These are phyloP conservation scores for Fundulus diaphanus DNA, from an alignment of 2,797 vertebrate genomes.

Conservation along the genomic window DNA sequence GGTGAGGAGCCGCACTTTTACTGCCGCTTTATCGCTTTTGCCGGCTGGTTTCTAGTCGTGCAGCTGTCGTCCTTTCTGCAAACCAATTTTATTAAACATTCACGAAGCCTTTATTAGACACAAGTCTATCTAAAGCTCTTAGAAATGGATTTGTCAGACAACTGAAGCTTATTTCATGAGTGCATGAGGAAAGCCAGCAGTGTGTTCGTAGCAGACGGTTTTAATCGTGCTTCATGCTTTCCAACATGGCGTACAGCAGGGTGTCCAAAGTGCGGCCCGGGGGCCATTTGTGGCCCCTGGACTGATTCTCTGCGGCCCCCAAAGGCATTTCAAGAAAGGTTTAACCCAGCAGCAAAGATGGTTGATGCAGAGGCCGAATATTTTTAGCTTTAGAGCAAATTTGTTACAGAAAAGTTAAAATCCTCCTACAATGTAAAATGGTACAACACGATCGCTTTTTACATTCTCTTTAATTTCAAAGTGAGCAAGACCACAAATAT, in stretches of 20 bases:
- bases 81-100: constrained; percentile 22
- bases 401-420: too few relatives aligned
- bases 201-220: neutral
- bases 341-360: too few relatives aligned
- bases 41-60: constrained; percentile 1
- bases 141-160: constrained; percentile 10
- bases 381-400: too few relatives aligned
- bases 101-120: constrained; percentile 6
- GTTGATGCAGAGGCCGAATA: too few relatives aligned
- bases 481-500: too few relatives aligned
- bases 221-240: constrained; percentile 1
- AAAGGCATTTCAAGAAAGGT: too few relatives aligned
- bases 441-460: too few relatives aligned
- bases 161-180: neutral
- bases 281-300: too few relatives aligned
- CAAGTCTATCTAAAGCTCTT: constrained; percentile 27
- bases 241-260: neutral
- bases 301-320: too few relatives aligned
- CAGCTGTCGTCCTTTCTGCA: neutral
- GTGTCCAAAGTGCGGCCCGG: too few relatives aligned
- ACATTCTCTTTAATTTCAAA: too few relatives aligned
- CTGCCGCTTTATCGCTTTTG: constrained; percentile 46
- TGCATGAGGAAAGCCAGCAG: neutral
- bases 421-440: too few relatives aligned
- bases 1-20: constrained; percentile 5